Conservation (phyloP, 2,797 vertebrate genomes). For the Harpagifer antarcticus region DNA sequence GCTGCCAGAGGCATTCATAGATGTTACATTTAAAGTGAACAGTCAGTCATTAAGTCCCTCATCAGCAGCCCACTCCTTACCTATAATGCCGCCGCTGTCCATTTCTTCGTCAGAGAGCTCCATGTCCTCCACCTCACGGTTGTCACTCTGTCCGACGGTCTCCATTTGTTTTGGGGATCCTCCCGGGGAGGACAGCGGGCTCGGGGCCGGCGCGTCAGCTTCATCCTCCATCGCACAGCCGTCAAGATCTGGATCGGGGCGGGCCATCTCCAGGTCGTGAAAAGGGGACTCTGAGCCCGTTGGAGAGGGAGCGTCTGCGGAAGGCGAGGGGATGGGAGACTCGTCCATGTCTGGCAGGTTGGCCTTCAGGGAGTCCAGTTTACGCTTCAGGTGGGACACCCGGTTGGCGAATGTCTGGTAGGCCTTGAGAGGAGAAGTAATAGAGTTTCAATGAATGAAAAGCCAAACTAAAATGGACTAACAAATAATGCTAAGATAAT, state of each 20-base stretch:
- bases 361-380: conserved; percentile 92
- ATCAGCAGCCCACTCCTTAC: conserved; percentile 71
- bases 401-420: conserved; percentile 98
- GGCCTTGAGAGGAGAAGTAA: conserved; percentile 81
- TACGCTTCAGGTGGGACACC: conserved; percentile 96
- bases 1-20: background rate
- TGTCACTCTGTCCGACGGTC: conserved; percentile 83
- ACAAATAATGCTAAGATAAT: background rate
- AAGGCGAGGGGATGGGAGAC: conserved; percentile 96
- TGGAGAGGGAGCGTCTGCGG: conserved; percentile 94
- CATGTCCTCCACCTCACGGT: conserved; percentile 97
- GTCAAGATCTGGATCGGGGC: conserved; percentile 79
- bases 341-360: conserved; percentile 94
- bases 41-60: background rate
- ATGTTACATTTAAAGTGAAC: conserved; percentile 10
- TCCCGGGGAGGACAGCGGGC: conserved; percentile 81
- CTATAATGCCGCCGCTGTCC: conserved; percentile 86
- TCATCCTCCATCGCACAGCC: conserved; percentile 84
- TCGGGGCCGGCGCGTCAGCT: conserved; percentile 79
- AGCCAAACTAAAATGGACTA: background rate
- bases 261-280: conserved; percentile 79
- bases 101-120: conserved; percentile 95
- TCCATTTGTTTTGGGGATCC: conserved; percentile 66
- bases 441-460: background rate
- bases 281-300: conserved; percentile 97